A percentile compares a stretch with the other conserved stretches of the same genome.
Conservation (phyloP, 2,888 invertebrate genomes). For the Cephus runcator region DNA sequence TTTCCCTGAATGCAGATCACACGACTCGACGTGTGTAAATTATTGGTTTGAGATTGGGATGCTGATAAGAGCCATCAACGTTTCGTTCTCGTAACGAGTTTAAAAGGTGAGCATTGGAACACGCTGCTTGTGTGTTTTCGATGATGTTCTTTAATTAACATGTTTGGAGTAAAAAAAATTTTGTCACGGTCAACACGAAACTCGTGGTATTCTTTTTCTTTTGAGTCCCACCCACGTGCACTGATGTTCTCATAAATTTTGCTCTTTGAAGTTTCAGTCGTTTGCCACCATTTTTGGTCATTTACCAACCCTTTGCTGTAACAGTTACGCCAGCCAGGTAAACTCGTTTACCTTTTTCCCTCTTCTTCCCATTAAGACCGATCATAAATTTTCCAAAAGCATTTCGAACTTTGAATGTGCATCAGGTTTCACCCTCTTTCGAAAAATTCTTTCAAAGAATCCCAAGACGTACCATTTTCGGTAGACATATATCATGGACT, state of each 20-base stretch:
- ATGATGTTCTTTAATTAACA: slow-evolving; percentile 12
- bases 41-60: slow-evolving; percentile 2
- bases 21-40: slow-evolving; percentile 15
- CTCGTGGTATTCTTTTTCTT: not conserved
- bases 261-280: not conserved
- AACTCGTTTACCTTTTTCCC: not conserved
- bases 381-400: not conserved
- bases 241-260: not conserved
- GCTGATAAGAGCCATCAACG: slow-evolving; percentile 6
- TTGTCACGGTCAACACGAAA: not conserved
- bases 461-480: not conserved
- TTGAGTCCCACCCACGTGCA: not conserved
- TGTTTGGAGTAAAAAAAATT: slow-evolving; percentile 10
- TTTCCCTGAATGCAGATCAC: slow-evolving; percentile 13
- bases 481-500: too few relatives aligned
- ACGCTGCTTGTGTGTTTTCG: not conserved
- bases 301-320: not conserved
- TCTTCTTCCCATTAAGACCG: not conserved
- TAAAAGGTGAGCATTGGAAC: not conserved
- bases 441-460: not conserved
- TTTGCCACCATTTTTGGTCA: slow-evolving; percentile 1
- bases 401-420: not conserved
- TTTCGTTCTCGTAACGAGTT: not conserved
- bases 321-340: not conserved
- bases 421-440: not conserved